Conservation (phyloP, 2,113 vertebrate species). For the Ochotona princeps region DNA sequence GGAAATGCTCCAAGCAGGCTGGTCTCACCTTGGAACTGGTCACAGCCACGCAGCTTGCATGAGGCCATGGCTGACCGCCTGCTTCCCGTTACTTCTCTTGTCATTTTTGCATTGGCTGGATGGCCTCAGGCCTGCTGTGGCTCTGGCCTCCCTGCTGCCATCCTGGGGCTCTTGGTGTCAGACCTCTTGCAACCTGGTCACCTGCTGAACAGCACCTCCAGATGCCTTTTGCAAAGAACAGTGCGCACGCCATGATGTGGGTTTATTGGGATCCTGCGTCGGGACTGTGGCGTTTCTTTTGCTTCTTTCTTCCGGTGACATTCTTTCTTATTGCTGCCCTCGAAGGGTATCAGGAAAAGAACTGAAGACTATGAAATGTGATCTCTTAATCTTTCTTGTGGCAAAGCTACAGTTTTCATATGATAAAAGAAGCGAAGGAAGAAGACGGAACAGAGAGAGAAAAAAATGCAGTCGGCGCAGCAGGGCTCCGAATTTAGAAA, state of each 20-base stretch:
- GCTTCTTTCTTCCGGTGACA: background rate
- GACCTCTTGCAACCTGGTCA: background rate
- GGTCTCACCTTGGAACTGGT: slow-evolving; percentile 61
- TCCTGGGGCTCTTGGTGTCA: background rate
- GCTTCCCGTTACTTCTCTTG: background rate
- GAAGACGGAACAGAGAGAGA: background rate
- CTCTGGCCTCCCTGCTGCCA: background rate
- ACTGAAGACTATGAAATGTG: slow-evolving; percentile 45
- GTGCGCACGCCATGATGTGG: background rate
- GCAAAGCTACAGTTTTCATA: slow-evolving; percentile 57
- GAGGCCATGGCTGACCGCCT: background rate
- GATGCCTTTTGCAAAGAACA: slow-evolving; percentile 3
- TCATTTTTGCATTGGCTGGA: background rate
- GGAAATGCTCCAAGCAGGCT: slow-evolving; percentile 38
- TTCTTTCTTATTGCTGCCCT: background rate
- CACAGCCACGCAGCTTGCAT: background rate
- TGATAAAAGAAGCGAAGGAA: slow-evolving; percentile 26
- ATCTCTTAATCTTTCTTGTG: background rate
- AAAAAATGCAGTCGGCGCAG: background rate
- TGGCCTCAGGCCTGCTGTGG: background rate
- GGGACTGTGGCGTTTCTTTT: slow-evolving; percentile 11
- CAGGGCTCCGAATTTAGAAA: slow-evolving; percentile 77
- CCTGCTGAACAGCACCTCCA: background rate
- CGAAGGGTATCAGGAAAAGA: slow-evolving; percentile 68
- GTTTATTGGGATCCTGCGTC: slow-evolving; percentile 24